Conservation (phyloP, 2,888 invertebrate species). For the Lithodes maja region DNA sequence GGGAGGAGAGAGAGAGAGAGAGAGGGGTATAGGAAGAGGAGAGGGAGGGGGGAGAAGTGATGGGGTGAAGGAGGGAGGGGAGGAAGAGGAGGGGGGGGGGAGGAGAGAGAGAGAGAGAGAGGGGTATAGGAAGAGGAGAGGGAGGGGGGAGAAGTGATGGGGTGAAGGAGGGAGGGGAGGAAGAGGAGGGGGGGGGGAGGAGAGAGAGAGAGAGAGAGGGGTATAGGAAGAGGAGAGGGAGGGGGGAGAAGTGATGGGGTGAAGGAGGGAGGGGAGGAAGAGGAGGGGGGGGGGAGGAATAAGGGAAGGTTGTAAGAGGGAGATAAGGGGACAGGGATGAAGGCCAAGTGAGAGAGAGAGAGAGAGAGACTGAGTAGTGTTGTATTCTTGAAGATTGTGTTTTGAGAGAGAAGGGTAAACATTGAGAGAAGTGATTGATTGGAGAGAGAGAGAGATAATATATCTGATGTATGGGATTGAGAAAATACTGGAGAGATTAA, state of each 20-base stretch:
- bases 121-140: background rate
- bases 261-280: background rate
- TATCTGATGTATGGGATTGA: too few species aligned
- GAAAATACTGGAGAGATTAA: too few species aligned
- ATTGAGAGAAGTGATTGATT: too few species aligned
- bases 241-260: background rate
- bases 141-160: background rate
- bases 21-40: background rate
- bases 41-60: background rate
- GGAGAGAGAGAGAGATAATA: too few species aligned
- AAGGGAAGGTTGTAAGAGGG: too few species aligned
- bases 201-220: background rate
- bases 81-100: background rate
- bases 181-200: background rate
- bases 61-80: background rate
- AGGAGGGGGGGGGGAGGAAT: background rate
- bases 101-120: background rate
- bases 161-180: background rate
- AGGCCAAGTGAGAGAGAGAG: too few species aligned
- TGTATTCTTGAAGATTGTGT: too few species aligned
- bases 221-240: background rate
- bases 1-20: background rate
- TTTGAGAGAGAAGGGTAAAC: too few species aligned
- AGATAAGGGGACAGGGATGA: too few species aligned
- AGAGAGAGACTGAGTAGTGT: too few species aligned